Base-by-base conservation (phyloP, 2,888 invertebrate species). In the Rhamphomyia laevipes region DNA sequence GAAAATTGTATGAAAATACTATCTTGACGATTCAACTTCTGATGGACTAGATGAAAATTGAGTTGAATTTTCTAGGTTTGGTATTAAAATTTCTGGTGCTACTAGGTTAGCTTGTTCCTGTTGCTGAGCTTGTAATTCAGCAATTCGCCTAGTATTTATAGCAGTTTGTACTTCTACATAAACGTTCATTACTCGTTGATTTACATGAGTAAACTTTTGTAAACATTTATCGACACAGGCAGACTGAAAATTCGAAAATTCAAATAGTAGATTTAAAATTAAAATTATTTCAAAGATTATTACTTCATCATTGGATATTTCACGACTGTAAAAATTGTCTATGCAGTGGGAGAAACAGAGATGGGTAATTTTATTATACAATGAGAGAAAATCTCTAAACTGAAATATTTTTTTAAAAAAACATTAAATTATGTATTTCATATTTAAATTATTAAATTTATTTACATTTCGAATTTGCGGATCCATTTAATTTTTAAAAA, bases 351-450 rank as follows among this genome's bases (percentile, higher is more conserved):
- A 57, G 33, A 70, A 70, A 48, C 70, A 70, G 42, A 69, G 38
- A 53, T 70, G 71, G 2, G 70, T 70, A 42, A 70, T 64, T 64
- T 63, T 66, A 58, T 70, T 70, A 63, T 70, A 70, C 57, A 70
- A 62, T 55, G 62, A 61, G 17, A 70, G 62, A 54, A 70, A 70
- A 56, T 70, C 70, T 57, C 66, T 68, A 10, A 70, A 57, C 70
- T 70, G 51, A 4, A 57, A 52, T 12, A 27, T 4, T 27, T n/a
- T 6, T 30, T 6, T 9, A 30, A 30, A 30, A 35, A 35, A 35
- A 35, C 1, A 35, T n/a, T n/a, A 5, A 5, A 35, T n/a, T 35
- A 13, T n/a, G 13, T n/a, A 35, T 35, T 35, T 35, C n/a, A 35
- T 35, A n/a, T 5, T 13, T 30, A 6, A n/a, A 5, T 35, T 13